Evolutionary conservation across 1,140 invertebrate genomes (phyloP).

Genomic region (Musca domestica): DNA sequence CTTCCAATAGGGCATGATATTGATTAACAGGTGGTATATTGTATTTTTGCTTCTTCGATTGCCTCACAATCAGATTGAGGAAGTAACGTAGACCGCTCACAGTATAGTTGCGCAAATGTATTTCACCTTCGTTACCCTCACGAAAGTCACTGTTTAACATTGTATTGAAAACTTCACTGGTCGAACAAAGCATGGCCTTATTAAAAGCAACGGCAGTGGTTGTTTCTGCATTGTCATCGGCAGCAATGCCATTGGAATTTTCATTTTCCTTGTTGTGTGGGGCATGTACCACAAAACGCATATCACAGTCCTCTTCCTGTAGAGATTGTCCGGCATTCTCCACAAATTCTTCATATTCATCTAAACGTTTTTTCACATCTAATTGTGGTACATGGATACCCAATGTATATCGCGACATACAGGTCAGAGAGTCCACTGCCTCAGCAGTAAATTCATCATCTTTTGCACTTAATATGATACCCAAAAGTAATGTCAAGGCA

Average conservation of each 20-base stretch:
- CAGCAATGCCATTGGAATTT: not conserved
- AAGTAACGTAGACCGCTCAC: conserved; percentile 45
- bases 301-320: conserved; percentile 39
- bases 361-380: conserved; percentile 24
- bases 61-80: conserved; percentile 43
- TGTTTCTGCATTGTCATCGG: not conserved
- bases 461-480: conserved; percentile 42
- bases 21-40: conserved; percentile 34
- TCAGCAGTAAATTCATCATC: conserved; percentile 42
- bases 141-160: conserved; percentile 51
- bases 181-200: conserved; percentile 45
- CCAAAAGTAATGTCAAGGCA: conserved; percentile 41
- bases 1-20: conserved; percentile 45
- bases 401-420: conserved; percentile 43
- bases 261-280: not conserved
- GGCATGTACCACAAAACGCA: conserved; percentile 43
- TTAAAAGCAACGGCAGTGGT: conserved; percentile 41
- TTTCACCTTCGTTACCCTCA: conserved; percentile 47
- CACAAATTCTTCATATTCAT: conserved; percentile 25
- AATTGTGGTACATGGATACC: conserved; percentile 39
- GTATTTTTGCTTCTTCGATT: conserved; percentile 20
- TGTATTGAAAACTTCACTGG: conserved; percentile 51
- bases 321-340: conserved; percentile 21
- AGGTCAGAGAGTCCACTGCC: conserved; percentile 46
- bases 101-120: conserved; percentile 42